Percentiles rank a stretch among this genome's conserved stretches.
Evolutionary conservation across 2,888 invertebrate genomes (phyloP).

Genomic region (Heliconius sara): DNA sequence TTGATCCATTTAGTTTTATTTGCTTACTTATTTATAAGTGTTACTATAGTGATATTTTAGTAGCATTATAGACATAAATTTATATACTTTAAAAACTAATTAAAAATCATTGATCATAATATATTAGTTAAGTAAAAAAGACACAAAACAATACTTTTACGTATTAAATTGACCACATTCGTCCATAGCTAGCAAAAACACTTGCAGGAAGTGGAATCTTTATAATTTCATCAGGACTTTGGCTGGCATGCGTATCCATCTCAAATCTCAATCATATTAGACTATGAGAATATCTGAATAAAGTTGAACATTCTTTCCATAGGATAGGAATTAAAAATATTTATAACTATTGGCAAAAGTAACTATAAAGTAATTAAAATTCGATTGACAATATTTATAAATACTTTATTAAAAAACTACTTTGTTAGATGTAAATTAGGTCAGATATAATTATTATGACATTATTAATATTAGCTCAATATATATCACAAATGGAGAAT

Average conservation of each 20-base stretch:
- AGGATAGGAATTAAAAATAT: neutral
- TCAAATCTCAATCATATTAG: neutral
- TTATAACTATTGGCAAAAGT: neutral
- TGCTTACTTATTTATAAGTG: neutral
- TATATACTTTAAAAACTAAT: no score
- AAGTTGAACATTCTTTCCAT: neutral
- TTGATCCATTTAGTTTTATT: conserved; percentile 6
- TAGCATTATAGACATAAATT: no score
- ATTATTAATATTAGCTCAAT: neutral
- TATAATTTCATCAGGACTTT: neutral
- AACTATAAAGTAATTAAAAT: no score
- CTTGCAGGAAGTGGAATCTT: conserved; percentile 4
- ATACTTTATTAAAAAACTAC: no score
- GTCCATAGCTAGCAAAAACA: neutral
- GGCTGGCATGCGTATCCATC: neutral
- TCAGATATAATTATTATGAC: neutral
- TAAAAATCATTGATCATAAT: neutral
- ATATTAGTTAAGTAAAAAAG: no score
- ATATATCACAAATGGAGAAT: neutral
- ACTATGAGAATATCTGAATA: neutral
- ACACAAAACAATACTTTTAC: neutral
- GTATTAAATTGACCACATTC: neutral
- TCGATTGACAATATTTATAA: no score
- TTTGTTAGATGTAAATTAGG: no score
- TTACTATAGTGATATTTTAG: no score